phyloP scores from a whole-genome alignment of 1,140 invertebrate species.

The Heterodera carotae region DNA sequence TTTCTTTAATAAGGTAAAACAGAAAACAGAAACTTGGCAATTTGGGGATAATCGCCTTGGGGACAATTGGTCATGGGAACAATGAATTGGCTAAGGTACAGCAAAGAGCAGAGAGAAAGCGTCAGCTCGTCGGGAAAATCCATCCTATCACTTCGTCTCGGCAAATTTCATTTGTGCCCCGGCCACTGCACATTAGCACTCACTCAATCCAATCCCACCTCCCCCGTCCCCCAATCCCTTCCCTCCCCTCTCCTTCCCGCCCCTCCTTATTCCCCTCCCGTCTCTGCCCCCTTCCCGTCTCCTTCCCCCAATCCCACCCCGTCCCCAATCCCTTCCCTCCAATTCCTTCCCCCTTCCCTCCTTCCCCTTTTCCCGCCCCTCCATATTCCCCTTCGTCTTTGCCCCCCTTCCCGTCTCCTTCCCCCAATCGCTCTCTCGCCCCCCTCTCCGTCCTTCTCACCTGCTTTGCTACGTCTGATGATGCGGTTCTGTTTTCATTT shows the following conservation, averaged over 20 bases:
- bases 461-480: too few relatives aligned
- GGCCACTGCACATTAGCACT: slow-evolving; percentile 10
- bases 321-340: background rate
- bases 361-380: background rate
- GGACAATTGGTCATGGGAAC: slow-evolving; percentile 10
- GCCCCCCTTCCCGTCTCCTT: background rate
- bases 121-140: background rate
- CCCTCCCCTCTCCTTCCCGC: background rate
- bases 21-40: too few relatives aligned
- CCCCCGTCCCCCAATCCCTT: background rate
- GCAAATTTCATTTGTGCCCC: slow-evolving; percentile 11
- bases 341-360: too few relatives aligned
- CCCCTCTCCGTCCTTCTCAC: too few relatives aligned
- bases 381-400: background rate
- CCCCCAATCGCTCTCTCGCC: too few relatives aligned
- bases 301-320: background rate
- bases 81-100: background rate
- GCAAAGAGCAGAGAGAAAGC: background rate
- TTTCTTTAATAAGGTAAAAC: too few relatives aligned
- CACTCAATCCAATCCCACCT: background rate
- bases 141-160: slow-evolving; percentile 1
- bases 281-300: background rate
- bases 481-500: too few relatives aligned
- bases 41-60: too few relatives aligned
- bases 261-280: background rate